phyloP scores from a whole-genome alignment of 2,888 invertebrate species.

The Drosophila anomelani region DNA sequence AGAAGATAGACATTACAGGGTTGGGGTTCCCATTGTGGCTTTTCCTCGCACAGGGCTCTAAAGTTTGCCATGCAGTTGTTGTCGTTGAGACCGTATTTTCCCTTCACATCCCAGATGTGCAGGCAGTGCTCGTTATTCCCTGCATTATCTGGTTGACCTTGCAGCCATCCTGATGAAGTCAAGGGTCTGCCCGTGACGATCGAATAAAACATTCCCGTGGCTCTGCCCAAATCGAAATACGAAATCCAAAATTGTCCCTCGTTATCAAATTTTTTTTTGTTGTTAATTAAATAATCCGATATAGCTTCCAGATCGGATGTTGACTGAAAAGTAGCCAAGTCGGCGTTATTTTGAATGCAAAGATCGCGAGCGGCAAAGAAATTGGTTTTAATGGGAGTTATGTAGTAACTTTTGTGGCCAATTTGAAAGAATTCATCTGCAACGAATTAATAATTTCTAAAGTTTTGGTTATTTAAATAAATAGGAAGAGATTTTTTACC shows the following conservation, averaged over 20 bases:
- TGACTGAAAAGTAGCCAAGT: not conserved
- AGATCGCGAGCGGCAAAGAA: slow-evolving; percentile 7
- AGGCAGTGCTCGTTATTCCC: not conserved
- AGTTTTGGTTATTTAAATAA: not conserved
- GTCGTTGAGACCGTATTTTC: slow-evolving; percentile 1
- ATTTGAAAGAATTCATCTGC: not conserved
- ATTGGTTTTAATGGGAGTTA: not conserved
- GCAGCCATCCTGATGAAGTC: not conserved
- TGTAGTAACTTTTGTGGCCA: not conserved
- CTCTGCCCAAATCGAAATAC: slow-evolving; percentile 2
- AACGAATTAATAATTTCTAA: too few relatives aligned
- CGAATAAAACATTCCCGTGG: not conserved
- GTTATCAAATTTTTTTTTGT: not conserved
- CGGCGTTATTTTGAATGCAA: slow-evolving; percentile 1
- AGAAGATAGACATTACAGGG: not conserved
- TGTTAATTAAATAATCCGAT: not conserved
- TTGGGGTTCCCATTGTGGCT: not conserved
- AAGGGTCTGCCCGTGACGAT: not conserved
- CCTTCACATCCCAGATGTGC: not conserved
- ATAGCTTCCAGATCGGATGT: not conserved
- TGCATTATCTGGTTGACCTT: not conserved
- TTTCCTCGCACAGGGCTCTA: slow-evolving; percentile 1
- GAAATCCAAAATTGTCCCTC: not conserved
- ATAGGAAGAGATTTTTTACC: not conserved
- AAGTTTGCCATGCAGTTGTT: not conserved